Evolutionary conservation across 2,113 vertebrate genomes (phyloP).

Genomic region (Hymenochirus boettgeri): DNA sequence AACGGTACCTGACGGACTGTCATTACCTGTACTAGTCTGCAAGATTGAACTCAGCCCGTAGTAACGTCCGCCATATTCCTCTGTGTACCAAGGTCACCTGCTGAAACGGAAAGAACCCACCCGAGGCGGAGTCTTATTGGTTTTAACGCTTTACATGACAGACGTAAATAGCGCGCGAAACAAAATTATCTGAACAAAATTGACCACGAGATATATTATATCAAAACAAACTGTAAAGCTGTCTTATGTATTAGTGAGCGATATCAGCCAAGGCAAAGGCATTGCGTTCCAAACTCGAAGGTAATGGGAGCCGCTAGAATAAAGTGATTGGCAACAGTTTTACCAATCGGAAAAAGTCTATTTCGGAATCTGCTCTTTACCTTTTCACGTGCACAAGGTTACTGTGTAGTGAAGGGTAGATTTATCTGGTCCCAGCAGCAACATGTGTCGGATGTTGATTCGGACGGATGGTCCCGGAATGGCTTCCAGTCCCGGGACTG

Average conservation of each 20-base stretch:
- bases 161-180: too few species aligned
- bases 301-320: not conserved
- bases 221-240: too few species aligned
- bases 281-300: slow-evolving; percentile 6
- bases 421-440: not conserved
- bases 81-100: slow-evolving; percentile 68
- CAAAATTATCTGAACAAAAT: too few species aligned
- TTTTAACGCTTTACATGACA: too few species aligned
- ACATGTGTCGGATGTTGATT: slow-evolving; percentile 29
- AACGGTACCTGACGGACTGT: too few species aligned
- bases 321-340: too few species aligned
- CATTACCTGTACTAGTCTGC: slow-evolving; percentile 54
- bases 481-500: slow-evolving; percentile 55
- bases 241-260: too few species aligned
- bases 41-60: slow-evolving; percentile 62
- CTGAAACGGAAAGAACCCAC: slow-evolving; percentile 63
- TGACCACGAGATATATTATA: too few species aligned
- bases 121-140: not conserved
- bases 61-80: slow-evolving; percentile 68
- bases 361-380: not conserved
- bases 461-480: slow-evolving; percentile 37
- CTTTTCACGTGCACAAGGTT: not conserved
- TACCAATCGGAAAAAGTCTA: not conserved
- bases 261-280: too few species aligned
- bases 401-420: slow-evolving; percentile 13